Base-by-base conservation (phyloP, 2,888 invertebrate genomes). In the Orthosia cruda region DNA sequence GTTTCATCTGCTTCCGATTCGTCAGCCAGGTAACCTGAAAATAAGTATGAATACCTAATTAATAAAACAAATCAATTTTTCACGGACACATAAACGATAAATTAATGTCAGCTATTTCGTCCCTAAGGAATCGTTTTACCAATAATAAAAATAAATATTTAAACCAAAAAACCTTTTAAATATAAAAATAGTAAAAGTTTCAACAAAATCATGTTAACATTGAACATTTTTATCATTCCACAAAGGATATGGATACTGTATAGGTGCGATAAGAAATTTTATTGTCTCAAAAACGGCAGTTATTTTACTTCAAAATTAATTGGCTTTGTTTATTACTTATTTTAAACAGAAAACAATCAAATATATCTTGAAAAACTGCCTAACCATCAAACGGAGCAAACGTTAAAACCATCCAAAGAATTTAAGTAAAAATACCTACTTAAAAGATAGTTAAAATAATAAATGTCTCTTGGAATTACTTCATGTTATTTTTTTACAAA, bases 251-350 rank as follows among this genome's bases (percentile, higher is more conserved):
- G n/a, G 20, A 49, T 32, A n/a, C 2, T 13, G n/a, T 26, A 54
- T 32, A n/a, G 4, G 13, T 13, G 26, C 68, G 76, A 82, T 80
- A 80, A 84, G 80, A 84, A 59, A 40, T 58, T 80, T 80, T 55
- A 84, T 67, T 13, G 54, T 26, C 45, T 18, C 47, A 62, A 59
- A 55, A 26, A 65, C 13, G 32, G 26, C 68, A 32, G 12, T 49
- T 49, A 5, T 52, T 61, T 66, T 63, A 54, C 15, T 47, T n/a
- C 1, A 55, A 80, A 76, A 71, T 69, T 75, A 80, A 84, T 84
- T 68, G 57, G 1, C 11, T 52, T 12, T n/a, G 13, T 40, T 7
- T 40, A 40, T 7, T 40, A 40, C 40, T 61, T 59, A 40, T 9
- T 58, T 57, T 16, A 45, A 16, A 40, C n/a, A 18, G 45, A 45